Percentiles rank a stretch among this genome's conserved stretches.
Evolutionary conservation across 1,140 invertebrate genomes (phyloP).

Genomic region (Luehdorfia chinensis): DNA sequence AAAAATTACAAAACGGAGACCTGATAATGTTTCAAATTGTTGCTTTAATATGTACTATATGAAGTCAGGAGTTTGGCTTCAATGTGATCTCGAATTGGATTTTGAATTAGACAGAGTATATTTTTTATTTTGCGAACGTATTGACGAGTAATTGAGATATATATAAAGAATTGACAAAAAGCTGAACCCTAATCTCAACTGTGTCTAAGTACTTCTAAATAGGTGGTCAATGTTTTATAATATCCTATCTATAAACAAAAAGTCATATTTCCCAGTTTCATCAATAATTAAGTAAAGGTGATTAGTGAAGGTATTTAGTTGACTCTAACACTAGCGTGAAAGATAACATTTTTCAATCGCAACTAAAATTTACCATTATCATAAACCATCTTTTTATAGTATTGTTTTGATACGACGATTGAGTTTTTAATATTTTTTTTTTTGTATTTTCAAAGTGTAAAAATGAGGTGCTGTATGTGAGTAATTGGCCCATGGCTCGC

Average conservation of each 20-base stretch:
- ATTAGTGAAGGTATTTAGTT: too few species aligned
- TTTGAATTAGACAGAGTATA: conserved; percentile 48
- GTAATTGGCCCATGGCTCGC: conserved; percentile 25
- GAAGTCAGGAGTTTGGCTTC: conserved; percentile 55
- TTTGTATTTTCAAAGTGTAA: conserved; percentile 41
- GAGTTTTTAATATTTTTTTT: conserved; percentile 28
- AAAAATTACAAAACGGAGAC: conserved; percentile 37
- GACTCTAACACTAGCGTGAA: too few species aligned
- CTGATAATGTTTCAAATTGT: conserved; percentile 60
- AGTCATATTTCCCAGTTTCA: background rate
- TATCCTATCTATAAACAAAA: too few species aligned
- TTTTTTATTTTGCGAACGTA: conserved; percentile 40
- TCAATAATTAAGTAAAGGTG: too few species aligned
- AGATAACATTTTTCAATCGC: too few species aligned
- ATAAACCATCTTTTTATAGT: conserved; percentile 21
- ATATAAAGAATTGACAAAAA: background rate
- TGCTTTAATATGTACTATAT: conserved; percentile 67
- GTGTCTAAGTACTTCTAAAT: conserved; percentile 7
- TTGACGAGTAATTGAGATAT: conserved; percentile 17
- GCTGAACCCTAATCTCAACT: background rate
- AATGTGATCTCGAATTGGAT: conserved; percentile 69
- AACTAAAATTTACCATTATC: too few species aligned
- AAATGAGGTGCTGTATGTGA: conserved; percentile 57
- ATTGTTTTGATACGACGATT: conserved; percentile 14
- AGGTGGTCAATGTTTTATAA: too few species aligned